Evolutionary conservation across 2,113 vertebrate genomes (phyloP).

Genomic region (Manacus vitellinus): DNA sequence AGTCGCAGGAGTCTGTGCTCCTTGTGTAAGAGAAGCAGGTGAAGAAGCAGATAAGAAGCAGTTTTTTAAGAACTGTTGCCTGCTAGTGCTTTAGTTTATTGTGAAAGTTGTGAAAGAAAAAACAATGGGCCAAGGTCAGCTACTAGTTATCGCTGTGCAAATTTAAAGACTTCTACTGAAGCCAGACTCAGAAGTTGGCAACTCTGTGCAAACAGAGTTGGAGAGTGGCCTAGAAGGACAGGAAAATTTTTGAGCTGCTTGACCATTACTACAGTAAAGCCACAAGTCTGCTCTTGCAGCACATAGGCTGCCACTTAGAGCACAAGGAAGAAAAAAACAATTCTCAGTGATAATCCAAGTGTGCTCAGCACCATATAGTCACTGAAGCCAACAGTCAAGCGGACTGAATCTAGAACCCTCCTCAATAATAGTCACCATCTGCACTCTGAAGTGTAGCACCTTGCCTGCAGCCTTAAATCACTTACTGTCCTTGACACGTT

Average conservation of each 20-base stretch:
- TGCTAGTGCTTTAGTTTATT: neutral
- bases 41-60: neutral
- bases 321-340: neutral
- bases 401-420: neutral
- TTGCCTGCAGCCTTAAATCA: neutral
- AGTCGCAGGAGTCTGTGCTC: neutral
- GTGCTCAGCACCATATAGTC: accelerated
- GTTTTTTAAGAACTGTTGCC: neutral
- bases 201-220: neutral
- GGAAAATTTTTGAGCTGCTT: neutral
- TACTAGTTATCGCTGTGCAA: neutral
- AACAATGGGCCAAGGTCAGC: neutral
- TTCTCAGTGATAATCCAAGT: neutral
- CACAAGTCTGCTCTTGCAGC: neutral
- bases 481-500: neutral
- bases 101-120: neutral
- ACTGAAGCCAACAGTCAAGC: neutral
- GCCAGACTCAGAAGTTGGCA: neutral
- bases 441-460: neutral
- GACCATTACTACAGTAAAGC: neutral
- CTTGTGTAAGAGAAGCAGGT: neutral
- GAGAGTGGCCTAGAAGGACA: neutral
- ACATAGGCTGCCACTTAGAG: neutral
- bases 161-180: neutral
- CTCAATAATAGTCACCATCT: neutral